Evolutionary conservation across 2,888 invertebrate genomes (phyloP).

Genomic region (Pilophorus perplexus): DNA sequence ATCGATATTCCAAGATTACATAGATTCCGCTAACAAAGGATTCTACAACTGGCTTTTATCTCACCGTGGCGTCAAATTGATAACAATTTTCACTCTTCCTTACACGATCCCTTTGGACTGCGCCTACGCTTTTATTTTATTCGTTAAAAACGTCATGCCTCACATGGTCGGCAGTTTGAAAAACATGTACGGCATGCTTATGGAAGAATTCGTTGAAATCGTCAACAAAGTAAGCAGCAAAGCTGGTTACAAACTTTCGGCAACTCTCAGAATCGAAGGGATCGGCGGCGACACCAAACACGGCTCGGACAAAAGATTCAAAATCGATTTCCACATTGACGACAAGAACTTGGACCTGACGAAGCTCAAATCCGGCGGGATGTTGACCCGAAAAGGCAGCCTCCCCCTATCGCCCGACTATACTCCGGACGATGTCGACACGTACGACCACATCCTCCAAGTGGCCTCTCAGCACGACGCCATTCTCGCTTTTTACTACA

Average conservation of each 20-base stretch:
- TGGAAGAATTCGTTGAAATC: conserved; percentile 7
- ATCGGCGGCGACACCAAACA: neutral
- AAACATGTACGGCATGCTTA: conserved; percentile 5
- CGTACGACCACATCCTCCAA: conserved; percentile 59
- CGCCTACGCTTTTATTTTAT: conserved; percentile 78
- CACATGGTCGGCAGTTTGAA: conserved; percentile 32
- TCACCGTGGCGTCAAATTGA: conserved; percentile 73
- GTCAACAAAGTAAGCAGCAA: conserved; percentile 28
- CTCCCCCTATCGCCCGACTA: conserved; percentile 52
- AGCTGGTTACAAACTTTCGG: conserved; percentile 30
- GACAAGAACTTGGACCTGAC: conserved; percentile 20
- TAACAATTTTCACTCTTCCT: conserved; percentile 78
- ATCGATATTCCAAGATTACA: conserved; percentile 87
- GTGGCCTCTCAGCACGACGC: conserved; percentile 81
- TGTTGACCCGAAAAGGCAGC: conserved; percentile 53
- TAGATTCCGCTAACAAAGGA: conserved; percentile 88
- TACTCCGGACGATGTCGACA: conserved; percentile 52
- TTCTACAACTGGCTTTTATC: conserved; percentile 87
- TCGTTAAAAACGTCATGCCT: conserved; percentile 54
- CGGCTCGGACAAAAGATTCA: conserved; percentile 13
- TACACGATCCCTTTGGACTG: conserved; percentile 87
- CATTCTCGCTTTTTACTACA: conserved; percentile 85
- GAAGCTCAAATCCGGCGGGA: conserved; percentile 13
- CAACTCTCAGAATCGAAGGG: conserved; percentile 18
- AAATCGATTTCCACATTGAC: conserved; percentile 26